These are phyloP conservation scores for Conchocele bisecta DNA, from an alignment of 2,888 invertebrate genomes.

Conservation along the genomic window DNA sequence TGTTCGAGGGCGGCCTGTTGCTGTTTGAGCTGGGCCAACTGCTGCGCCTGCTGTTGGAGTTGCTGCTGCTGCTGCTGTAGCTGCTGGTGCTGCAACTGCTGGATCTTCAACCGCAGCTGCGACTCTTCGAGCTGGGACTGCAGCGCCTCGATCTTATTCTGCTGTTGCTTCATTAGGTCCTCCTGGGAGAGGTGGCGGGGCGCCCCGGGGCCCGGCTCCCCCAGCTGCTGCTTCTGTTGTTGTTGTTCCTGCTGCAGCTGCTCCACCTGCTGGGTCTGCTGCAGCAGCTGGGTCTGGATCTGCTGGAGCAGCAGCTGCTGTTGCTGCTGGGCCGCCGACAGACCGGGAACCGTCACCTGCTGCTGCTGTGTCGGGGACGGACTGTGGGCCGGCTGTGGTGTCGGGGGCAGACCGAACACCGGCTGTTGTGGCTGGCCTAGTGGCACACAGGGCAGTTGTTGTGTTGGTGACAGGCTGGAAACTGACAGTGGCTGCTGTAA, in stretches of 20 bases:
- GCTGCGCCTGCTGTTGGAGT: slow-evolving; percentile 58
- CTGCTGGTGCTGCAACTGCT: slow-evolving; percentile 66
- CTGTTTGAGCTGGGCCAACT: slow-evolving; percentile 28
- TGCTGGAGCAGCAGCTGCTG: slow-evolving; percentile 60
- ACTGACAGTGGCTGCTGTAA: too few relatives aligned
- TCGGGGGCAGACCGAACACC: too few relatives aligned
- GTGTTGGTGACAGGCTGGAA: too few relatives aligned
- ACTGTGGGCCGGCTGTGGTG: too few relatives aligned
- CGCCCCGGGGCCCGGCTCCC: slow-evolving; percentile 24
- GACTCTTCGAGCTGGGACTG: slow-evolving; percentile 86
- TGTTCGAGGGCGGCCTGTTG: too few relatives aligned
- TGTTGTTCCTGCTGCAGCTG: slow-evolving; percentile 62
- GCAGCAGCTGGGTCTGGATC: slow-evolving; percentile 62
- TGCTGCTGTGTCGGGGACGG: too few relatives aligned
- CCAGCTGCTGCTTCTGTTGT: slow-evolving; percentile 51
- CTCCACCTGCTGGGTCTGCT: slow-evolving; percentile 67
- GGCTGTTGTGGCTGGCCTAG: too few relatives aligned
- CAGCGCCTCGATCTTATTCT: slow-evolving; percentile 93
- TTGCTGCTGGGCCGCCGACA: too few relatives aligned
- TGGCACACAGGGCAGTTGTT: too few relatives aligned
- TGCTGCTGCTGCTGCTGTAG: slow-evolving; percentile 72
- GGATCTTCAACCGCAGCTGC: slow-evolving; percentile 71
- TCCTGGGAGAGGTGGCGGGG: slow-evolving; percentile 58
- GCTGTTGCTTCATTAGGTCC: slow-evolving; percentile 87
- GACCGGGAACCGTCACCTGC: too few relatives aligned